These are phyloP conservation scores for Lymantria monacha DNA, from an alignment of 2,888 invertebrate genomes.

Conservation along the genomic window DNA sequence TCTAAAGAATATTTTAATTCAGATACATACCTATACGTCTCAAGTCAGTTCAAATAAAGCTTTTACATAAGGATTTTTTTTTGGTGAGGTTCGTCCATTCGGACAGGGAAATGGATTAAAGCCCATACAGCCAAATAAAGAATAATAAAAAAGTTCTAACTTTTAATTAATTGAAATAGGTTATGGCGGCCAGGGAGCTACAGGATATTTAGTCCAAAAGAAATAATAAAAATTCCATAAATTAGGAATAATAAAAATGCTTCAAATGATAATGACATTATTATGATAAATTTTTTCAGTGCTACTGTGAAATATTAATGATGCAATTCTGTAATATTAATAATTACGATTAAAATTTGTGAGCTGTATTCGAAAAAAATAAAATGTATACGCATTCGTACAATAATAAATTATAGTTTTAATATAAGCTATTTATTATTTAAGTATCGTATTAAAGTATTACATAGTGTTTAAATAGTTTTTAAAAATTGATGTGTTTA, in stretches of 20 bases:
- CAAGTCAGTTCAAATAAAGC: too few species aligned
- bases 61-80: too few species aligned
- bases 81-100: too few species aligned
- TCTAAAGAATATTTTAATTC: too few species aligned
- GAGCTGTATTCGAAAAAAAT: slow-evolving; percentile 74
- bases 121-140: too few species aligned
- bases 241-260: neutral
- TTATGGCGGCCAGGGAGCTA: neutral
- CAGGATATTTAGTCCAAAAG: neutral
- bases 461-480: slow-evolving; percentile 44
- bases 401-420: slow-evolving; percentile 74
- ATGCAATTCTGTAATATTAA: slow-evolving; percentile 1
- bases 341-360: slow-evolving; percentile 42
- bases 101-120: too few species aligned
- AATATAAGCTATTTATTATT: slow-evolving; percentile 70
- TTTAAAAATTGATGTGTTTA: slow-evolving; percentile 53
- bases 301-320: slow-evolving; percentile 9
- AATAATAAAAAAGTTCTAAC: too few species aligned
- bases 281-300: neutral
- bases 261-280: neutral
- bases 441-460: slow-evolving; percentile 64
- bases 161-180: neutral
- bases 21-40: too few species aligned
- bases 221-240: neutral
- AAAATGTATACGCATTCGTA: slow-evolving; percentile 81